Evolutionary conservation across 2,797 vertebrate genomes (phyloP).

Genomic region (Thripadectes ignobilis): DNA sequence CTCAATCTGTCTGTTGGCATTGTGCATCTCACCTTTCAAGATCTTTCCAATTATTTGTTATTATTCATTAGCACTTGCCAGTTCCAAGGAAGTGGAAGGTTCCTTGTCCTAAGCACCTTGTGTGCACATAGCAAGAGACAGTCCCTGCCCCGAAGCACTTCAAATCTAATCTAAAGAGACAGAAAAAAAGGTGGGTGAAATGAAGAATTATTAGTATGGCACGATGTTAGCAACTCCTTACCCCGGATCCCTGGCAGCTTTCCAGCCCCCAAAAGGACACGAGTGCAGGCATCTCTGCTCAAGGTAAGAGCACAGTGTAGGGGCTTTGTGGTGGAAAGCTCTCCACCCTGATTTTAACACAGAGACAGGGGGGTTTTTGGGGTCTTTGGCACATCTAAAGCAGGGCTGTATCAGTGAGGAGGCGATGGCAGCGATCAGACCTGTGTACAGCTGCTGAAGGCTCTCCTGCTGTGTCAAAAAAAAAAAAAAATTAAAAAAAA

Average conservation of each 20-base stretch:
- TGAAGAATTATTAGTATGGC: constrained; percentile 61
- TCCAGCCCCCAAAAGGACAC: constrained; percentile 25
- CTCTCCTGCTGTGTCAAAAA: background rate
- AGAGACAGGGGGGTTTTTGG: background rate
- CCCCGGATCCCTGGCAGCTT: constrained; percentile 39
- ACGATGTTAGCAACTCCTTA: constrained; percentile 46
- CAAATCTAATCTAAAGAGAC: constrained; percentile 59
- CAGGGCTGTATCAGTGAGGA: background rate
- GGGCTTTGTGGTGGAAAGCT: background rate
- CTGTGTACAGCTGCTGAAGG: background rate
- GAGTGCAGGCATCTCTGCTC: background rate
- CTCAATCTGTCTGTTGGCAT: background rate
- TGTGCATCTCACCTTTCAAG: background rate
- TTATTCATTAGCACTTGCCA: background rate
- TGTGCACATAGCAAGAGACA: constrained; percentile 14
- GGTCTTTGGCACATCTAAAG: background rate
- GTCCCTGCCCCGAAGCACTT: constrained; percentile 48
- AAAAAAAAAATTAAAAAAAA: background rate
- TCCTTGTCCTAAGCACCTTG: background rate
- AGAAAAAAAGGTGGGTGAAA: constrained; percentile 53
- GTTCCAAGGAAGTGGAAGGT: constrained; percentile 32
- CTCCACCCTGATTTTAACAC: background rate
- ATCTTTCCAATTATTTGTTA: background rate
- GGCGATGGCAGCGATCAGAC: background rate
- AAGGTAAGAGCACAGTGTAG: background rate